Evolutionary conservation across 2,888 invertebrate species (phyloP).

Genomic region (Agrochola macilenta): DNA sequence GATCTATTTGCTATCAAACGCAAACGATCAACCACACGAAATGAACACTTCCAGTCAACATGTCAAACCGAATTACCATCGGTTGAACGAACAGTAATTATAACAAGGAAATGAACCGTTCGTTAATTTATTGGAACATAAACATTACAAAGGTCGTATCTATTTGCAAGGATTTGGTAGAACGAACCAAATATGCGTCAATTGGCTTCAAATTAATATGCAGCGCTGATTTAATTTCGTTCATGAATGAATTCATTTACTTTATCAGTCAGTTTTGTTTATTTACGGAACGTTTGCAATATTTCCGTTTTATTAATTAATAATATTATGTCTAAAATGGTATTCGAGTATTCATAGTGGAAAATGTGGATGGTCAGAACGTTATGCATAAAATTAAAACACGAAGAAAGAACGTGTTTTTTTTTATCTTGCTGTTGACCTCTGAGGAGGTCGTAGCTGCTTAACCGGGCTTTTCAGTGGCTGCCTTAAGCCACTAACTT

Average conservation of each 20-base stretch:
- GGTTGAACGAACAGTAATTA: conserved; percentile 51
- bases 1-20: conserved; percentile 37
- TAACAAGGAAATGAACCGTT: conserved; percentile 53
- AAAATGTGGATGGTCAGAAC: too few species aligned
- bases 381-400: too few species aligned
- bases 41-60: conserved; percentile 33
- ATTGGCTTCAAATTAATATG: conserved; percentile 15
- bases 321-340: not conserved
- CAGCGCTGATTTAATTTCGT: conserved; percentile 27
- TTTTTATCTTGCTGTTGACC: too few species aligned
- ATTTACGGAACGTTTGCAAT: not conserved
- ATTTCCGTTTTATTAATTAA: not conserved
- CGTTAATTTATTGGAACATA: conserved; percentile 53
- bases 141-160: conserved; percentile 43
- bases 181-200: conserved; percentile 18
- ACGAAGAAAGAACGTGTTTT: too few species aligned
- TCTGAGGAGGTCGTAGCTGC: too few species aligned
- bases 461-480: too few species aligned
- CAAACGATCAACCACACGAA: conserved; percentile 34
- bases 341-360: too few species aligned
- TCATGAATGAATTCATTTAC: conserved; percentile 21
- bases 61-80: conserved; percentile 42
- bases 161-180: conserved; percentile 25
- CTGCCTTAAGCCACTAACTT: too few species aligned
- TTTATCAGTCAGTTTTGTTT: conserved; percentile 7